Percentiles rank a stretch among this genome's conserved stretches.
Evolutionary conservation across 2,797 vertebrate species (phyloP).

Genomic region (Phalloptychus januarius): DNA sequence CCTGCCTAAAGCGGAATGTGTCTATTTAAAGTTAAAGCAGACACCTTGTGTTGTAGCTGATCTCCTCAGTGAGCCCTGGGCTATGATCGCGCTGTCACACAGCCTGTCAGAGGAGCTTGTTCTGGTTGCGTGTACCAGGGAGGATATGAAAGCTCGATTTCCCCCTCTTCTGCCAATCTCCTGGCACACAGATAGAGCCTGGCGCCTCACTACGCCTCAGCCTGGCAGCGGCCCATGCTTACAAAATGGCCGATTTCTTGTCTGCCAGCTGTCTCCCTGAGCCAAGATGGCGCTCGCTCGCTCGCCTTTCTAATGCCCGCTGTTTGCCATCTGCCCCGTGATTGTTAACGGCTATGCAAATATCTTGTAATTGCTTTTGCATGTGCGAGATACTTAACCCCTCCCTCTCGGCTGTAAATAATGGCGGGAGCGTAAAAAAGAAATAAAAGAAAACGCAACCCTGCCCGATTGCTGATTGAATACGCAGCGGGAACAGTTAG

Average conservation of each 20-base stretch:
- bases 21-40: slow-evolving; percentile 45
- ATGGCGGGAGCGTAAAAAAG: slow-evolving; percentile 38
- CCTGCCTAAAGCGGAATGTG: slow-evolving; percentile 28
- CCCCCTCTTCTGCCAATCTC: slow-evolving; percentile 70
- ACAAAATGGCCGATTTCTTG: slow-evolving; percentile 84
- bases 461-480: slow-evolving; percentile 52
- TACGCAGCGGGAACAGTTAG: slow-evolving; percentile 69
- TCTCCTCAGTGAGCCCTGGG: slow-evolving; percentile 54
- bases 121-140: slow-evolving; percentile 62
- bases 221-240: slow-evolving; percentile 76
- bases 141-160: slow-evolving; percentile 64
- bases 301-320: slow-evolving; percentile 69
- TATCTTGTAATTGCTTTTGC: slow-evolving; percentile 82
- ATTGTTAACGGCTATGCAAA: slow-evolving; percentile 82
- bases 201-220: slow-evolving; percentile 64
- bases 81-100: slow-evolving; percentile 67
- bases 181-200: slow-evolving; percentile 68
- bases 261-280: slow-evolving; percentile 81
- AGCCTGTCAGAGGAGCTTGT: slow-evolving; percentile 54
- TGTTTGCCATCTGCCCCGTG: slow-evolving; percentile 80
- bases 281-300: slow-evolving; percentile 81
- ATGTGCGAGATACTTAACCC: slow-evolving; percentile 67
- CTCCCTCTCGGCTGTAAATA: slow-evolving; percentile 64
- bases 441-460: slow-evolving; percentile 41
- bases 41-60: slow-evolving; percentile 44